Conservation (phyloP, 2,797 vertebrate genomes). For the Neomorphus geoffroyi region DNA sequence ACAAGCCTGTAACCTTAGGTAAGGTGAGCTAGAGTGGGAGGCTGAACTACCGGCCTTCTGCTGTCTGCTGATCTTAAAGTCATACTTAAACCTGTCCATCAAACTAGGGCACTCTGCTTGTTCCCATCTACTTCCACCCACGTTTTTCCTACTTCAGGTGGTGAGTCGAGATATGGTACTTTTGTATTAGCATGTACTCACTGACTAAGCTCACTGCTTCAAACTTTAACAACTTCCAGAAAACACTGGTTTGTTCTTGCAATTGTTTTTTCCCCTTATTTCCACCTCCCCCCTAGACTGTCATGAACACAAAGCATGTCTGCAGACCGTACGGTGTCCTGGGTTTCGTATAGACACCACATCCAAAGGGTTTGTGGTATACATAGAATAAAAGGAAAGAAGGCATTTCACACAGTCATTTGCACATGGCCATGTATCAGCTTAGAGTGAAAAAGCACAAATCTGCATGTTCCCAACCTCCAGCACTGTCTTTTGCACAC, state of each 20-base stretch:
- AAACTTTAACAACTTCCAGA: neutral
- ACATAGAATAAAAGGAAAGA: neutral
- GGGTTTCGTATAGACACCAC: neutral
- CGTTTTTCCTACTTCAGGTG: neutral
- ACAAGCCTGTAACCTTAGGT: neutral
- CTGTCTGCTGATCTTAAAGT: neutral
- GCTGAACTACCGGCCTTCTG: neutral
- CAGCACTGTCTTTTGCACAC: neutral
- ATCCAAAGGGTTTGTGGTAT: neutral
- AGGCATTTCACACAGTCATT: neutral
- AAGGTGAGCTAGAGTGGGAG: slow-evolving; percentile 20
- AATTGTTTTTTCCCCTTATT: neutral
- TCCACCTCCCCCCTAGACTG: too few relatives aligned
- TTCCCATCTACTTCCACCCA: slow-evolving; percentile 7
- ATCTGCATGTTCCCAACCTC: neutral
- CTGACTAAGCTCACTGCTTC: neutral
- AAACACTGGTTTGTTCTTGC: neutral
- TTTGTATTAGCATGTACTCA: neutral
- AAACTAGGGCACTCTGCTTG: neutral
- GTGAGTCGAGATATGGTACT: neutral
- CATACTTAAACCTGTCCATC: neutral
- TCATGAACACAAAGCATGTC: neutral
- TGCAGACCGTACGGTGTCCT: neutral
- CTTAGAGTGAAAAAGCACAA: neutral
- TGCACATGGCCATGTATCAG: neutral